Evolutionary conservation across 2,797 vertebrate genomes (phyloP).

Genomic region (Bovichtus diacanthus): DNA sequence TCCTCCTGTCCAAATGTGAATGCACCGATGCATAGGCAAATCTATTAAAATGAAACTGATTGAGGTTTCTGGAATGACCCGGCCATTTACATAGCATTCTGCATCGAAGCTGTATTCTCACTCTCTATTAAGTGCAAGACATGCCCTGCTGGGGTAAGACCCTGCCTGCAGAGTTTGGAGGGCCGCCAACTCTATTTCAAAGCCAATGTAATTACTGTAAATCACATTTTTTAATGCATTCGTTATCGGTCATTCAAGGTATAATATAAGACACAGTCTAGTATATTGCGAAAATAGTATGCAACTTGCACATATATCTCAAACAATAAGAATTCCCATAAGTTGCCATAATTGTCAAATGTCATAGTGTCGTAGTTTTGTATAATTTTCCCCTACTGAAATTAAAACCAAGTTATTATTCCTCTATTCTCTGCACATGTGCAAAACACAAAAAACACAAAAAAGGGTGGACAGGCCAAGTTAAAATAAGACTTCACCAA

Average conservation of each 20-base stretch:
- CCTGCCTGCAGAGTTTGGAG: conserved; percentile 31
- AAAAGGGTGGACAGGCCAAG: background rate
- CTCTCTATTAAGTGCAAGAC: conserved; percentile 31
- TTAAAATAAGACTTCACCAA: conserved; percentile 24
- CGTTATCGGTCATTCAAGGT: background rate
- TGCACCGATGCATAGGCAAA: background rate
- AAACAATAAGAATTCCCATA: background rate
- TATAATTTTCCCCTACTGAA: background rate
- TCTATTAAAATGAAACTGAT: conserved; percentile 2
- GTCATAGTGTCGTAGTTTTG: background rate
- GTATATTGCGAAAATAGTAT: background rate
- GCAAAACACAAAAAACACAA: conserved; percentile 2
- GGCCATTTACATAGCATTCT: background rate
- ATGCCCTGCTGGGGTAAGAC: conserved; percentile 30
- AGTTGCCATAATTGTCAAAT: background rate
- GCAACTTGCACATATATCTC: background rate
- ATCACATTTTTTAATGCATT: conserved; percentile 32
- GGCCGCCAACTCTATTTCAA: conserved; percentile 27
- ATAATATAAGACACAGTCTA: conserved; percentile 5
- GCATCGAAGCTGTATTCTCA: conserved; percentile 30
- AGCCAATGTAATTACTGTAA: conserved; percentile 34
- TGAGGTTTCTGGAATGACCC: background rate
- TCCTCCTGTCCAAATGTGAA: background rate
- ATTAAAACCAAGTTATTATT: background rate
- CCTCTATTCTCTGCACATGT: background rate